Conservation (phyloP, 1,140 invertebrate species). For the Drosophila lowei region DNA sequence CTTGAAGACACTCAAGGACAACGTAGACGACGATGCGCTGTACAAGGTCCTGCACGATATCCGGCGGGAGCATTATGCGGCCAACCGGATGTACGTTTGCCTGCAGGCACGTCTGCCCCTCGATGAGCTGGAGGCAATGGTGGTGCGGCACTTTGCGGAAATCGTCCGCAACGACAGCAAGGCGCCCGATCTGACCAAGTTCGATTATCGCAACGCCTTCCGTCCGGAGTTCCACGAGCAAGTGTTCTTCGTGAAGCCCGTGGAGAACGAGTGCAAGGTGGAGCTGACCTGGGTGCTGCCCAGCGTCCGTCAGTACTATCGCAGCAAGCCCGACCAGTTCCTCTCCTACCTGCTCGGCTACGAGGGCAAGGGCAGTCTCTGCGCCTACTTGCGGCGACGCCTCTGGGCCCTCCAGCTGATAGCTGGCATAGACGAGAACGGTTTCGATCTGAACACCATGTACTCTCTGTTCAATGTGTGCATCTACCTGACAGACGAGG, state of each 20-base stretch:
- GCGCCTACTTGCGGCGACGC: slow-evolving; percentile 91
- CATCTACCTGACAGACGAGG: slow-evolving; percentile 91
- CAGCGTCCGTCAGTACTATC: slow-evolving; percentile 87
- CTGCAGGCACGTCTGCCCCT: slow-evolving; percentile 91
- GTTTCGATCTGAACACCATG: slow-evolving; percentile 89
- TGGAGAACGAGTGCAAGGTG: slow-evolving; percentile 88
- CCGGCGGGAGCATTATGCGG: slow-evolving; percentile 92
- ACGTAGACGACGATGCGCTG: slow-evolving; percentile 87
- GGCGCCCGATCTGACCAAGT: slow-evolving; percentile 85
- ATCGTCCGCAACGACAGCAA: slow-evolving; percentile 87
- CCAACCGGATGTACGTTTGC: slow-evolving; percentile 94
- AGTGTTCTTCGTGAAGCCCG: slow-evolving; percentile 91
- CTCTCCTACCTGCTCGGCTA: slow-evolving; percentile 93
- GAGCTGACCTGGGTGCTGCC: slow-evolving; percentile 92
- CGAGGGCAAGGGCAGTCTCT: slow-evolving; percentile 93
- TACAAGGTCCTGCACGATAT: slow-evolving; percentile 90
- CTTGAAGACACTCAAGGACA: slow-evolving; percentile 89
- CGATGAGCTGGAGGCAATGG: slow-evolving; percentile 87
- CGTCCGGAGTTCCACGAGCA: slow-evolving; percentile 87
- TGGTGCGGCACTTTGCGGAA: slow-evolving; percentile 86
- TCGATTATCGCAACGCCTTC: slow-evolving; percentile 85
- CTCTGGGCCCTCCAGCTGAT: slow-evolving; percentile 93
- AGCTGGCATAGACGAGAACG: slow-evolving; percentile 89
- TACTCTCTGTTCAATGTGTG: slow-evolving; percentile 90
- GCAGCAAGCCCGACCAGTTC: slow-evolving; percentile 91